phyloP scores from a whole-genome alignment of 2,888 invertebrate genomes.

The Nymphalis c-album region DNA sequence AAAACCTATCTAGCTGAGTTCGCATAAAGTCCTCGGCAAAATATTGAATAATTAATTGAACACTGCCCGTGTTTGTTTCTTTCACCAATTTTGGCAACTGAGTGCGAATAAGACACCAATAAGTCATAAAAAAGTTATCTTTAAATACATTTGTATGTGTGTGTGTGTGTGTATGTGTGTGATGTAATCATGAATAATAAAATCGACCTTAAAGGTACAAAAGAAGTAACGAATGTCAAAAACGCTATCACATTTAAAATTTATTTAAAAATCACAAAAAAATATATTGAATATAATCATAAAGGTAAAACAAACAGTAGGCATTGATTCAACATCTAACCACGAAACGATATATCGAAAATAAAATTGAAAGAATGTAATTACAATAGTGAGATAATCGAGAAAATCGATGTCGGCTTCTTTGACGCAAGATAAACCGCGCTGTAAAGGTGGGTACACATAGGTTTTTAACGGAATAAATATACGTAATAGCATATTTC shows the following conservation, averaged over 20 bases:
- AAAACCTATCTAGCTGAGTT: too few species aligned
- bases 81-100: too few species aligned
- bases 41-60: too few species aligned
- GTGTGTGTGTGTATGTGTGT: too few species aligned
- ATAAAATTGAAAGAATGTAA: constrained; percentile 65
- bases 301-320: constrained; percentile 27
- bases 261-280: too few species aligned
- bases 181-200: background rate
- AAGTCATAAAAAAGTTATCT: too few species aligned
- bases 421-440: constrained; percentile 45
- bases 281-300: background rate
- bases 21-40: too few species aligned
- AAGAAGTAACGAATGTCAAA: background rate
- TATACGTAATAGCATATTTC: background rate
- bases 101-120: too few species aligned
- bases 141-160: too few species aligned
- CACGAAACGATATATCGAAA: constrained; percentile 45
- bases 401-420: constrained; percentile 50
- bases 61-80: too few species aligned
- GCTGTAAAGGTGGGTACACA: constrained; percentile 29
- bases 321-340: constrained; percentile 13
- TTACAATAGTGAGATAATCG: constrained; percentile 53
- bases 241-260: too few species aligned
- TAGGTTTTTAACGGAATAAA: background rate
- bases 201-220: background rate